Evolutionary conservation across 2,797 vertebrate genomes (phyloP), one percentile per base, ranked within the genome.

Genomic region (Paramormyrops hopkinsi): DNA sequence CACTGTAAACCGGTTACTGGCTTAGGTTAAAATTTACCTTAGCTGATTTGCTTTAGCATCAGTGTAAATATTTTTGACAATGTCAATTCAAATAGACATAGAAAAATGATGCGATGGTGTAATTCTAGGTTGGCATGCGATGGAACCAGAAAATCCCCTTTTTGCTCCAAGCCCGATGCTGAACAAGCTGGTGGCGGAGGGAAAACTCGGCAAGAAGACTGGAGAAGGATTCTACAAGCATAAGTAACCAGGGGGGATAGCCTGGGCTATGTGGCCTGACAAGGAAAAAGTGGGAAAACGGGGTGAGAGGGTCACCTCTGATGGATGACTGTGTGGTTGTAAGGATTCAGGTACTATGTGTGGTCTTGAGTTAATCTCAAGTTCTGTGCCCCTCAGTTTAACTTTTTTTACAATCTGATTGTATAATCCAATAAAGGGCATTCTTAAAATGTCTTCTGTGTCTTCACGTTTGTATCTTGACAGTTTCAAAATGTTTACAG

Each of bases 171-270:
- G 96, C 73, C 93, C 95, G 0, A 56, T 97, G 90, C 91, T 99
- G 53, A 96, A 97, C 94, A 97, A 98, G 92, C 92, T 99, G 92
- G 98, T 99, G 17, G 94, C 96, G 2, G 98, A 99, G 90, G 97
- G 97, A 65, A 99, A 99, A 94, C 89, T 95, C 1, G 99, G 99
- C 89, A 98, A 93, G 94, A 99, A 99, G 95, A 97, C 96, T 0
- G 97, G 98, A 91, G 97, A 99, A 94, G 99, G 99, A 50, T 99
- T 97, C 95, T 99, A 98, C 93, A 99, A 98, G 91, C 96, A 98
- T 94, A 97, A 97, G 89, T 99, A 94, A 97, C n/a, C 25, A 33
- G 22, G 48, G 19, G 41, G 46, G 29, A 9, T 2, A 79, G 9
- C 14, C 54, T 29, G 29, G 19, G 29, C 33, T 37, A 76, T 41